A percentile compares a stretch with the other conserved stretches of the same genome.
These are phyloP conservation scores for Tetranychus urticae DNA, from an alignment of 1,140 invertebrate genomes.

Conservation along the genomic window DNA sequence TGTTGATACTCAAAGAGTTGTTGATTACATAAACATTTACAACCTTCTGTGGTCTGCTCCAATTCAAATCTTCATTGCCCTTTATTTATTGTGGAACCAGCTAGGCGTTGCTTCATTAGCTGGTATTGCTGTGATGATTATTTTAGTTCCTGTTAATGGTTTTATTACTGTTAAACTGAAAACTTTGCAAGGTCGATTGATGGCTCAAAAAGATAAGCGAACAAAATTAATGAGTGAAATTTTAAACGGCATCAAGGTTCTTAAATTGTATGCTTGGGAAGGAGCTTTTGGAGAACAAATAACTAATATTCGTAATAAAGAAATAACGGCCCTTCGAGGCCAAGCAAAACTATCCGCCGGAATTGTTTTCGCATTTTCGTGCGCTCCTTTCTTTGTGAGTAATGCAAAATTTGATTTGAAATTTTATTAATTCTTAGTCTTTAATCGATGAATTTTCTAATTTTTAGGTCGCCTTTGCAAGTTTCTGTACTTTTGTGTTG, in stretches of 20 bases:
- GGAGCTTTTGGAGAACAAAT: constrained; percentile 11
- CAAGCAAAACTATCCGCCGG: constrained; percentile 2
- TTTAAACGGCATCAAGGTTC: constrained; percentile 37
- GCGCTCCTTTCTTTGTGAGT: constrained; percentile 11
- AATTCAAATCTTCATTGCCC: constrained; percentile 16
- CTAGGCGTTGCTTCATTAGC: constrained; percentile 19
- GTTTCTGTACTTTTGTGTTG: constrained; percentile 23
- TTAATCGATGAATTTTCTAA: not conserved
- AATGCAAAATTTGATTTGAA: constrained; percentile 5
- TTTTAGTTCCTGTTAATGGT: constrained; percentile 70
- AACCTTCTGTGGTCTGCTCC: constrained; percentile 15
- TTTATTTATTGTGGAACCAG: constrained; percentile 19
- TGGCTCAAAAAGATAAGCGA: constrained; percentile 20
- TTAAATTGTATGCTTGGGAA: constrained; percentile 61
- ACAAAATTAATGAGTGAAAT: constrained; percentile 24
- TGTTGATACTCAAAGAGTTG: constrained; percentile 7
- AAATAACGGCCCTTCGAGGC: constrained; percentile 4
- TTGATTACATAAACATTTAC: constrained; percentile 6
- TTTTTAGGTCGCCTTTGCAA: constrained; percentile 16
- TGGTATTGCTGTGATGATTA: constrained; percentile 24
- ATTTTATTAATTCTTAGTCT: not conserved
- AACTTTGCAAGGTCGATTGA: constrained; percentile 26
- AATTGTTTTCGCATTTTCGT: constrained; percentile 10
- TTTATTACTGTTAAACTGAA: constrained; percentile 52
- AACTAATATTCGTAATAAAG: constrained; percentile 3